Conservation (phyloP, 1,140 invertebrate genomes). For the Procambarus virginalis region DNA sequence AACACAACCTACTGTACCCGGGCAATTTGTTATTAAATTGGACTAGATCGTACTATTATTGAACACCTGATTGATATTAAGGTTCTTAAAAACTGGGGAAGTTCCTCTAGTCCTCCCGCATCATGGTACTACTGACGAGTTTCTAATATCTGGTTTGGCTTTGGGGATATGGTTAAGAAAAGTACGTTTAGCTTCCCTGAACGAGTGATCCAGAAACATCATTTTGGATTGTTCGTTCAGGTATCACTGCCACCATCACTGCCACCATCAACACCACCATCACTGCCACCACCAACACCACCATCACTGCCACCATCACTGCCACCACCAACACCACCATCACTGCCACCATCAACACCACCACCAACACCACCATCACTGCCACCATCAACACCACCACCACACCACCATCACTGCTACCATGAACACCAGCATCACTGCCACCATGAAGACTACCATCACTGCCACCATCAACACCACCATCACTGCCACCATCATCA, state of each 20-base stretch:
- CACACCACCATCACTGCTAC: not conserved
- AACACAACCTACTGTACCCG: too few species aligned
- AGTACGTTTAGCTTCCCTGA: too few species aligned
- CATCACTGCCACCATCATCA: not conserved
- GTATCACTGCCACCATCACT: not conserved
- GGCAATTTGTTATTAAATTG: too few species aligned
- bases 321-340: not conserved
- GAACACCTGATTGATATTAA: too few species aligned
- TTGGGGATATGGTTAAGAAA: too few species aligned
- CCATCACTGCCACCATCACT: not conserved
- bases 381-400: not conserved
- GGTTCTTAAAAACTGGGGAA: too few species aligned
- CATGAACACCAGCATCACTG: not conserved
- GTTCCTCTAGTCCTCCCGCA: too few species aligned
- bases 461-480: not conserved
- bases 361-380: not conserved
- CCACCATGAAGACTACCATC: not conserved
- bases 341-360: not conserved
- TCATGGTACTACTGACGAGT: too few species aligned
- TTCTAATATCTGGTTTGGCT: too few species aligned
- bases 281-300: not conserved
- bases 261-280: not conserved
- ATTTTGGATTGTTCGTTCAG: too few species aligned
- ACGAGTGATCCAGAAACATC: too few species aligned
- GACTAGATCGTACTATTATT: too few species aligned